Base-by-base conservation (phyloP, 2,888 invertebrate genomes). In the Lissocephala sabroskyi region DNA sequence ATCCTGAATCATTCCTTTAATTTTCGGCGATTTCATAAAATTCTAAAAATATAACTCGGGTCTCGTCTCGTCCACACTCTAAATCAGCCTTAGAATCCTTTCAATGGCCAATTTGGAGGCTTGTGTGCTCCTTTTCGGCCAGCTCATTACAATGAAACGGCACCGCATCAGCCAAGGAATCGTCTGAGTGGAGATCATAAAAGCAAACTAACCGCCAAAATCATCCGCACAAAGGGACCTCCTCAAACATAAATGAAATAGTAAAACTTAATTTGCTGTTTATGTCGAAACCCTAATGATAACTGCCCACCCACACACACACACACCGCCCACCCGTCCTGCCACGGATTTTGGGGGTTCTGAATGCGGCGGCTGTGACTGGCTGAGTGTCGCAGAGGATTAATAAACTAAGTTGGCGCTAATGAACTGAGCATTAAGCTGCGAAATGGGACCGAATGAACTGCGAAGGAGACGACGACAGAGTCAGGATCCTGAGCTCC, bases 241-340 rank as follows among this genome's bases (percentile, higher is more conserved):
- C 33, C 42, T 18, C 37, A 62, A 18, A 37, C 18, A 37, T 56
- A 73, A 63, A 61, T 71, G 56, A 55, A 59, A 56, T 56, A 70
- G 59, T 70, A 74, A 74, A 70, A 70, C 68, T 70, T 74, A 74
- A 70, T 70, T 70, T 70, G 64, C 53, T 70, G 68, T 70, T 74
- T 70, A 70, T 64, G 64, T 60, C 52, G 41, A 19, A 13, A 45
- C 64, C 62, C 62, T 70, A 74, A 70, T 70, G 74, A 70, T 64
- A 74, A 70, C 70, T 70, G 66, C 57, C 55, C n/a, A n/a, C n/a
- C n/a, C n/a, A n/a, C n/a, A n/a, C n/a, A n/a, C n/a, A n/a, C n/a
- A n/a, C n/a, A n/a, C n/a, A n/a, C n/a, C n/a, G n/a, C n/a, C n/a
- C n/a, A n/a, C n/a, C n/a, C n/a, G n/a, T n/a, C n/a, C 33, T 14